Percentiles rank a stretch among this genome's conserved stretches.
These are phyloP conservation scores for Epiblema foenella DNA, from an alignment of 2,888 invertebrate genomes.

Conservation along the genomic window DNA sequence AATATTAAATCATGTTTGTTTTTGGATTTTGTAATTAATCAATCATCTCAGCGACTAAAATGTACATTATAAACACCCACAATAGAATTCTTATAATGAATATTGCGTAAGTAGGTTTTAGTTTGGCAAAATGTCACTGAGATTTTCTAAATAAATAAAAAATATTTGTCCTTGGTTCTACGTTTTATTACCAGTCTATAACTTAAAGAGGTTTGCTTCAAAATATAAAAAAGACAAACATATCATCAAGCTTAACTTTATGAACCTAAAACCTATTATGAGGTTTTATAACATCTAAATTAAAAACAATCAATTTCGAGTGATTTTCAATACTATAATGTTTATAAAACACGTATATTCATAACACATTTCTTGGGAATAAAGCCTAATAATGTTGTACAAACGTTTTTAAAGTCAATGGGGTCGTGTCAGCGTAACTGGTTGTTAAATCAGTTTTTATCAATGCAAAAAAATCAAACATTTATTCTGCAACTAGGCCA, in stretches of 20 bases:
- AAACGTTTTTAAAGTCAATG: not conserved
- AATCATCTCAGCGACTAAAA: not conserved
- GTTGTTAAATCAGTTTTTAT: not conserved
- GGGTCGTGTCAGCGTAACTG: not conserved
- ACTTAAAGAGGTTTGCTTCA: too few species aligned
- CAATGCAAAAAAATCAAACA: too few species aligned
- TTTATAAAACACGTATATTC: not conserved
- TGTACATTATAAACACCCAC: not conserved
- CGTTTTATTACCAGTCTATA: not conserved
- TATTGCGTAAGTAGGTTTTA: not conserved
- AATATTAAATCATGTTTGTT: not conserved
- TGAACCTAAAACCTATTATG: too few species aligned
- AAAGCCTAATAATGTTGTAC: not conserved
- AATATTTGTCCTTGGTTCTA: not conserved
- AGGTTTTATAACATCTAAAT: too few species aligned
- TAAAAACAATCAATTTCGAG: not conserved
- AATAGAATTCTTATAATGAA: not conserved
- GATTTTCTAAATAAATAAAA: not conserved
- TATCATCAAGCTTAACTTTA: too few species aligned
- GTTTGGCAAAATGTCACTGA: not conserved
- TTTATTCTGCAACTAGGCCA: too few species aligned
- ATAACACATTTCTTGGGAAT: not conserved
- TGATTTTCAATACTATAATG: not conserved
- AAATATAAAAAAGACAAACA: too few species aligned
- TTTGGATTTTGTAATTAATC: constrained; percentile 1